Base-by-base conservation (phyloP, 2,113 vertebrate species). In the Psilopogon haemacephalus region DNA sequence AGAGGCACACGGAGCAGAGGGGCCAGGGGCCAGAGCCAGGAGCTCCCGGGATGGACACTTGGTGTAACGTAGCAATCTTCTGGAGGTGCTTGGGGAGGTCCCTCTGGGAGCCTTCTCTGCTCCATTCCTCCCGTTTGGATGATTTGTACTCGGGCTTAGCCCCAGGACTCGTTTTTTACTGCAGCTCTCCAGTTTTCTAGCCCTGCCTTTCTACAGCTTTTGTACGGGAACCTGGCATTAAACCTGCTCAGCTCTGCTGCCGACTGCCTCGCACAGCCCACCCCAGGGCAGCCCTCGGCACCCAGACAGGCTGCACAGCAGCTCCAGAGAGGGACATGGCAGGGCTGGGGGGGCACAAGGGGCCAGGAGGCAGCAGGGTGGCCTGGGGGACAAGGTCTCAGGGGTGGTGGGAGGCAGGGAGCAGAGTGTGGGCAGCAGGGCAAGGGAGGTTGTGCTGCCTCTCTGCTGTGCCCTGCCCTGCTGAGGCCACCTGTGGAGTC, bases 141-240 rank as follows among this genome's bases (percentile, higher is more conserved):
- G 90, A 79, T 70, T 84, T 77, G 55, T 91, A 82, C 56, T 82
- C 89, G 72, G 78, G 18, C 42, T 84, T 54, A 32, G 77, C 52
- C 32, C n/a, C 26, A 42, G 75, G 77, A 85, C 62, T 73, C 63
- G 3, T n/a, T 33, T 50, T 35, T 28, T 79, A 15, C 96, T 84
- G 67, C 96, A 97, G 95, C 93, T 97, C 93, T 97, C 96, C 97
- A 94, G 93, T 96, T 97, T 98, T 97, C 91, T 96, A 97, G 97
- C 44, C 78, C 90, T 95, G 94, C 76, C 95, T 97, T 97, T 96
- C 87, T 95, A 94, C 70, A 95, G 90, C 95, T 97, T 97, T 97
- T 97, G 86, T 97, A 97, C 59, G 89, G 92, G 75, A 86, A 95
- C 78, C 77, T 91, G 89, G 35, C 84, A 97, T 97, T 97, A 98